These are phyloP conservation scores for Otocyon megalotis DNA, from an alignment of 2,113 vertebrate species.

Conservation along the genomic window DNA sequence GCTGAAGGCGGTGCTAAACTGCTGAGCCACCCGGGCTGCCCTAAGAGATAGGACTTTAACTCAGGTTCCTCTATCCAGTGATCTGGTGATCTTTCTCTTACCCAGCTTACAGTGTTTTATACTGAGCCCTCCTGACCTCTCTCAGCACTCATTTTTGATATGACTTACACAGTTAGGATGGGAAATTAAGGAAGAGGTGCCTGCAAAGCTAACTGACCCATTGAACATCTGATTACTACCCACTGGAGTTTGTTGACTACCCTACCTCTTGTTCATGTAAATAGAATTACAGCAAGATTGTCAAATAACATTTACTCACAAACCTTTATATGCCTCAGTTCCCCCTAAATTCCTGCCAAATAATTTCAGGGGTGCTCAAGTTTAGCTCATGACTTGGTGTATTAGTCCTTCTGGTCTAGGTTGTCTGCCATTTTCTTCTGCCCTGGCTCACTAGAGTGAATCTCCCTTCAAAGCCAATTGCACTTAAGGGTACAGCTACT, in stretches of 20 bases:
- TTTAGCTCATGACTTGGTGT: neutral
- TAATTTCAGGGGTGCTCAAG: neutral
- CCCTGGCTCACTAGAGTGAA: neutral
- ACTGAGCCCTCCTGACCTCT: neutral
- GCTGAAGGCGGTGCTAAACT: no score
- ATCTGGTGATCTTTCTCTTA: neutral
- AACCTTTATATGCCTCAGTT: neutral
- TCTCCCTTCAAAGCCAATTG: neutral
- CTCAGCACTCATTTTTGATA: neutral
- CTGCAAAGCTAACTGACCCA: neutral
- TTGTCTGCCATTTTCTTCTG: neutral
- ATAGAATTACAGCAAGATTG: neutral
- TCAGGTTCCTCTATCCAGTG: no score
- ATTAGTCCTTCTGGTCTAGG: neutral
- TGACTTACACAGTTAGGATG: neutral
- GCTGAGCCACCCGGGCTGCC: no score
- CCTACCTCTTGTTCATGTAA: neutral
- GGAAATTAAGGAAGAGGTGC: neutral
- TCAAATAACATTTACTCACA: slow-evolving; percentile 1
- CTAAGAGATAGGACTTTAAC: neutral
- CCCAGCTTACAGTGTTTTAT: neutral
- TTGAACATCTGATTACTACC: neutral
- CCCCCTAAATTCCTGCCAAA: neutral
- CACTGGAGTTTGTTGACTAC: neutral
- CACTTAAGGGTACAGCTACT: neutral